Base-by-base conservation (phyloP, 2,888 invertebrate genomes). In the Nebria salina region DNA sequence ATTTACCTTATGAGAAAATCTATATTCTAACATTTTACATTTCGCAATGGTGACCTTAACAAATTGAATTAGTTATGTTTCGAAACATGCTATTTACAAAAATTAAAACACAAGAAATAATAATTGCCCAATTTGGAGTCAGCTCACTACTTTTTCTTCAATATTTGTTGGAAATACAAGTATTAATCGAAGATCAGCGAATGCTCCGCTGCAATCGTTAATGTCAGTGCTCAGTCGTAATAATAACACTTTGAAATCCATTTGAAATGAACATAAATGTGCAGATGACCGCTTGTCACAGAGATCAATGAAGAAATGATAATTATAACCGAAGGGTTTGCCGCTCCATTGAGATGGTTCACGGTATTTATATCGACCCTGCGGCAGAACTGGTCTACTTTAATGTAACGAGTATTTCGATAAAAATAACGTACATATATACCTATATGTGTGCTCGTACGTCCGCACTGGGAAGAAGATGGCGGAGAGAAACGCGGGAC, bases 401-500 rank as follows among this genome's bases (percentile, higher is more conserved):
- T 78, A 73, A 68, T 68, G 76, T 76, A 76, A 78, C 78, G 78
- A 78, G 78, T 78, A 77, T 73, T 78, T 43, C 41, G 65, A 78
- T 78, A 78, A 78, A 78, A 78, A 78, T 77, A 78, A 34, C 76
- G 68, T 25, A 20, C 20, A 20, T 20, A 20, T 20, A n/a, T 20
- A 64, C 65, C 15, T 41, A 42, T 78, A 72, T 72, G 78, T 11
- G 34, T 54, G 54, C 54, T 54, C 54, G 54, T 13, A 11, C 54
- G 54, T 13, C 13, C 54, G 54, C 13, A 54, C 13, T 54, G 13
- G 11, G 54, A 13, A 54, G 54, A 54, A 8, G 13, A 13, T 54
- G 54, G 54, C 54, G 73, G 20, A n/a, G n/a, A 26, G 41, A 41
- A 68, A 65, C 65, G 76, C 77, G 41, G 84, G 85, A 86, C 85